phyloP scores from a whole-genome alignment of 2,113 vertebrate species.

The Melanocharis versteri region DNA sequence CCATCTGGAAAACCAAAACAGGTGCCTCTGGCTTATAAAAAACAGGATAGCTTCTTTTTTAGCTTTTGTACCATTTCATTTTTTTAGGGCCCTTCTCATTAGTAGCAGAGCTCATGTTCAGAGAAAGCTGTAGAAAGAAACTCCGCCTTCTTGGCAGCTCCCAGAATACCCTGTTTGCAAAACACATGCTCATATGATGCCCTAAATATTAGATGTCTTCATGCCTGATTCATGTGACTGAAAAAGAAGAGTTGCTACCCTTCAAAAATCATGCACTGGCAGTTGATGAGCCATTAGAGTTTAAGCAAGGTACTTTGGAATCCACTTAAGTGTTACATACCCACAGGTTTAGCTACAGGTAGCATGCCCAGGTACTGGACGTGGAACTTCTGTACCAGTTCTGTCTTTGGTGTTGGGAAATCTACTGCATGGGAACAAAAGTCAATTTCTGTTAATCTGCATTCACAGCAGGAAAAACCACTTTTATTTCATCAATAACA shows the following conservation, averaged over 20 bases:
- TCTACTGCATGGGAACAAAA: slow-evolving; percentile 81
- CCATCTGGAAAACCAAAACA: neutral
- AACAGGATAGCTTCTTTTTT: neutral
- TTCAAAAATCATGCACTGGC: neutral
- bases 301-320: neutral
- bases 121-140: neutral
- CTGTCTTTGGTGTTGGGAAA: slow-evolving; percentile 98
- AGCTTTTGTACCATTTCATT: neutral
- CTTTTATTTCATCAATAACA: neutral
- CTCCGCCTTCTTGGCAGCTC: neutral
- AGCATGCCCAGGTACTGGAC: slow-evolving; percentile 92
- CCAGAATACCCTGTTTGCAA: neutral
- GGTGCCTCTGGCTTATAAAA: neutral
- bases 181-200: neutral
- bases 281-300: neutral
- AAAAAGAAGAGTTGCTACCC: neutral
- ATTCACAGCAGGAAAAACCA: neutral
- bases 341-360: slow-evolving; percentile 87
- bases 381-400: slow-evolving; percentile 95
- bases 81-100: neutral
- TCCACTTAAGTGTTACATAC: slow-evolving; percentile 67
- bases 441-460: neutral
- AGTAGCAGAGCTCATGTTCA: neutral
- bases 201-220: neutral
- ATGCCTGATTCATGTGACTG: neutral